These are phyloP conservation scores for Pelecanoides urinatrix DNA, from an alignment of 2,113 vertebrate genomes.

Conservation along the genomic window DNA sequence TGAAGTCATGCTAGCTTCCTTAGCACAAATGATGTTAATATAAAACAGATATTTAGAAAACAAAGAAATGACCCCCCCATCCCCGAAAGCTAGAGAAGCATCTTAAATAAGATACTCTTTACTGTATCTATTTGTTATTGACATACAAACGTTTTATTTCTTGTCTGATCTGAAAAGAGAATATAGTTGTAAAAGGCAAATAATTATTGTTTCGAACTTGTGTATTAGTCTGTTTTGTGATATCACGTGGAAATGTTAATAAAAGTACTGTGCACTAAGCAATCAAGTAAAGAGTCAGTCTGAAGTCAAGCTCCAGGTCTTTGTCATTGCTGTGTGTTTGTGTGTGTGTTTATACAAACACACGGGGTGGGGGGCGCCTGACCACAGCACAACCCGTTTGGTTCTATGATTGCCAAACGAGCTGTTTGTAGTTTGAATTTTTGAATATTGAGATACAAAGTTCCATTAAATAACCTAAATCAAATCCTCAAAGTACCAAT, in stretches of 20 bases:
- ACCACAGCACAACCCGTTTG: background rate
- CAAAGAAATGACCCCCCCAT: accelerated
- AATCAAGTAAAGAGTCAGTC: background rate
- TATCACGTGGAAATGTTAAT: accelerated
- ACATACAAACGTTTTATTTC: background rate
- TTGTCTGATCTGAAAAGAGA: background rate
- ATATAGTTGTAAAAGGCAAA: background rate
- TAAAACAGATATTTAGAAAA: background rate
- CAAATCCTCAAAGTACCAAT: background rate
- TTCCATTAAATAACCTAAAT: background rate
- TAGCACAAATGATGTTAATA: background rate
- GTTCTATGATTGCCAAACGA: background rate
- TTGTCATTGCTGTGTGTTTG: background rate
- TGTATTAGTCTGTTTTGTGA: background rate
- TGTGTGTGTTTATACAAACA: accelerated
- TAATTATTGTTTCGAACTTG: background rate
- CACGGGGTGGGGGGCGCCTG: accelerated
- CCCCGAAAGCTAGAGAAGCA: background rate
- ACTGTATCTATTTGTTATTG: background rate
- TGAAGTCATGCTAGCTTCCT: background rate
- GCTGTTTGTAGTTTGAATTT: background rate
- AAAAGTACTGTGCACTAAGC: background rate
- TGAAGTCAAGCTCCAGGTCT: background rate
- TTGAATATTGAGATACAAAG: background rate
- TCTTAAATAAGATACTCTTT: background rate